Conservation (phyloP, 2,797 vertebrate genomes). For the Leucoraja ocellata region DNA sequence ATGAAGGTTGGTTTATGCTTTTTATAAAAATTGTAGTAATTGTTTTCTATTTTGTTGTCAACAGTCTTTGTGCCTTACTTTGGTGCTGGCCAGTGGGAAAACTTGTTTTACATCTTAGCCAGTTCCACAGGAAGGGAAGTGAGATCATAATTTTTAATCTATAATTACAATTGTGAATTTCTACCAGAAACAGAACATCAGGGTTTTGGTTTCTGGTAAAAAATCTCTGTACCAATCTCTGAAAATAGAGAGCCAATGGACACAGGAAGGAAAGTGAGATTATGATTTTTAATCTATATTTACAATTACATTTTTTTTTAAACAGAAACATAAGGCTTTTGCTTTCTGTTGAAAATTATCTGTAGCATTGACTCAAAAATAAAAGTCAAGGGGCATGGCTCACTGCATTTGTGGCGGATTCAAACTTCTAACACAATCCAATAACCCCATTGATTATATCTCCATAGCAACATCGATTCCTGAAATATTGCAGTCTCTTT, state of each 20-base stretch:
- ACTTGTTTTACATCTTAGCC: not conserved
- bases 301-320: not conserved
- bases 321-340: not conserved
- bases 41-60: not conserved
- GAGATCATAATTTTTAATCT: not conserved
- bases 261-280: not conserved
- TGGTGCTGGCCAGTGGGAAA: not conserved
- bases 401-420: conserved; percentile 9
- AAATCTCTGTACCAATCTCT: not conserved
- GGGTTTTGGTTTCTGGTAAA: not conserved
- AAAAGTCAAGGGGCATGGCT: not conserved
- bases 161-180: not conserved
- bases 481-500: conserved; percentile 27
- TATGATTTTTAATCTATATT: not conserved
- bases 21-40: too few relatives aligned
- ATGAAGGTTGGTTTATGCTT: not conserved
- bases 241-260: not conserved
- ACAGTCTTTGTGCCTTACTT: not conserved
- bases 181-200: not conserved
- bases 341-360: not conserved
- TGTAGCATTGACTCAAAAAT: not conserved
- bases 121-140: not conserved
- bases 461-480: conserved; percentile 17
- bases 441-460: conserved; percentile 25
- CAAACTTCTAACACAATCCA: conserved; percentile 27